Evolutionary conservation across 2,113 vertebrate genomes (phyloP).

Genomic region (Camelus dromedarius): DNA sequence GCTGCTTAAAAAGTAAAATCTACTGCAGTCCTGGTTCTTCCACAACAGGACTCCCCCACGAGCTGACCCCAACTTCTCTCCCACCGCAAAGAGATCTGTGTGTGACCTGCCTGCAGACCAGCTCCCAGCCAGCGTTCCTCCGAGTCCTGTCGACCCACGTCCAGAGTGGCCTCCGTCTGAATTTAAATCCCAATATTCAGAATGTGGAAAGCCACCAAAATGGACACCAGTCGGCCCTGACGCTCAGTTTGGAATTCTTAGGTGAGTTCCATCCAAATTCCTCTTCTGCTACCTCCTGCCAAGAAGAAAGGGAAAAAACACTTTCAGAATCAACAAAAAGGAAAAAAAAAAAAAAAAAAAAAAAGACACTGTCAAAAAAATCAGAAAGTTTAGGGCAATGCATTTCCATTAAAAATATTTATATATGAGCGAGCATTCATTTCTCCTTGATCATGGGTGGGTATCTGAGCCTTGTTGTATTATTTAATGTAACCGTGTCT

Average conservation of each 20-base stretch:
- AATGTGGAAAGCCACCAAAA: not conserved
- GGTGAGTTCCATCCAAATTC: not conserved
- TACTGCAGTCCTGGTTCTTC: slow-evolving; percentile 17
- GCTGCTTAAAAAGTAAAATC: slow-evolving; percentile 65
- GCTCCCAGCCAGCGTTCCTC: not conserved
- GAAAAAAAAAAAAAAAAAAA: not conserved
- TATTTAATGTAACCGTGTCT: slow-evolving; percentile 10
- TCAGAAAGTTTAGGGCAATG: not conserved
- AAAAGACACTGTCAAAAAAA: not conserved
- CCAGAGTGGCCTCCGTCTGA: not conserved
- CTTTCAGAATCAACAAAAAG: not conserved
- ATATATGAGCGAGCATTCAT: not conserved
- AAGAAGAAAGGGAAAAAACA: not conserved
- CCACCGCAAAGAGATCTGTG: not conserved
- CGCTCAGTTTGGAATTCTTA: not conserved
- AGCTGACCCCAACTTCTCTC: not conserved
- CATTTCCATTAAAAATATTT: not conserved
- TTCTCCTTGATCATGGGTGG: not conserved
- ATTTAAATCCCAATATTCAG: not conserved
- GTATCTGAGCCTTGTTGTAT: not conserved
- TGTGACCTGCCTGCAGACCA: slow-evolving; percentile 31
- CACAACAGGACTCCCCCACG: not conserved
- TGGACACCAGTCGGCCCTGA: no score
- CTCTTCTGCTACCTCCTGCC: not conserved
- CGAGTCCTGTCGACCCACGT: not conserved